Percentiles rank a stretch among this genome's conserved stretches.
Evolutionary conservation across 2,888 invertebrate species (phyloP).

Genomic region (Phaedon cochleariae): DNA sequence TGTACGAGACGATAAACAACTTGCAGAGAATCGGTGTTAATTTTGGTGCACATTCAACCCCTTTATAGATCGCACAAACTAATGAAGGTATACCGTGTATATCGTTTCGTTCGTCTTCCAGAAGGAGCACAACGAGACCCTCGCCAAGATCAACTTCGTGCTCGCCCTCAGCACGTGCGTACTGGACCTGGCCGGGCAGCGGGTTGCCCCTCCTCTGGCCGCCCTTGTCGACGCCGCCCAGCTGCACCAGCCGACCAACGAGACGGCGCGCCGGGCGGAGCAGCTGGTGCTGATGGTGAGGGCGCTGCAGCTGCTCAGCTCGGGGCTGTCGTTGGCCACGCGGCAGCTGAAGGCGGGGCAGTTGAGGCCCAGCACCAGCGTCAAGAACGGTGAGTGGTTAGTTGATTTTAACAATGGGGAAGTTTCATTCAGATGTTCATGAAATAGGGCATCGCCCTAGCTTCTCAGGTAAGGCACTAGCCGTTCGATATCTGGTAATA

Average conservation of each 20-base stretch:
- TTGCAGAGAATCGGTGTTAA: too few species aligned
- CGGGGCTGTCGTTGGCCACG: conserved; percentile 90
- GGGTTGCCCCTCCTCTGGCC: conserved; percentile 72
- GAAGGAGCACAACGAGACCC: conserved; percentile 95
- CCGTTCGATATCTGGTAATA: too few species aligned
- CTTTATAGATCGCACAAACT: too few species aligned
- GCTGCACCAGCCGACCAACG: conserved; percentile 49
- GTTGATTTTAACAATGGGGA: too few species aligned
- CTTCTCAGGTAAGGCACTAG: too few species aligned
- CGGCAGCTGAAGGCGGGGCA: conserved; percentile 84
- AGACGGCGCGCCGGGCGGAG: conserved; percentile 70
- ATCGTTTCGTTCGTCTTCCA: too few species aligned
- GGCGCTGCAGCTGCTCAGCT: conserved; percentile 92
- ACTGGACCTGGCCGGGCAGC: conserved; percentile 85
- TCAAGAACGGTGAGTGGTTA: conserved; percentile 78
- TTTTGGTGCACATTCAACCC: too few species aligned
- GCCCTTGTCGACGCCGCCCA: conserved; percentile 44
- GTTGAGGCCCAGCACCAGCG: conserved; percentile 89
- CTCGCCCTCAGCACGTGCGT: conserved; percentile 95
- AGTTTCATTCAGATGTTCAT: too few species aligned
- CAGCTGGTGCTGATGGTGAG: conserved; percentile 88
- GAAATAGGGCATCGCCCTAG: too few species aligned
- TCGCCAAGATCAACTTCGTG: conserved; percentile 97
- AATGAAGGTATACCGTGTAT: too few species aligned
- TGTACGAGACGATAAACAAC: too few species aligned